Evolutionary conservation across 1,140 invertebrate species (phyloP), one percentile per base, ranked within the genome.

Genomic region (Dryas iulia): DNA sequence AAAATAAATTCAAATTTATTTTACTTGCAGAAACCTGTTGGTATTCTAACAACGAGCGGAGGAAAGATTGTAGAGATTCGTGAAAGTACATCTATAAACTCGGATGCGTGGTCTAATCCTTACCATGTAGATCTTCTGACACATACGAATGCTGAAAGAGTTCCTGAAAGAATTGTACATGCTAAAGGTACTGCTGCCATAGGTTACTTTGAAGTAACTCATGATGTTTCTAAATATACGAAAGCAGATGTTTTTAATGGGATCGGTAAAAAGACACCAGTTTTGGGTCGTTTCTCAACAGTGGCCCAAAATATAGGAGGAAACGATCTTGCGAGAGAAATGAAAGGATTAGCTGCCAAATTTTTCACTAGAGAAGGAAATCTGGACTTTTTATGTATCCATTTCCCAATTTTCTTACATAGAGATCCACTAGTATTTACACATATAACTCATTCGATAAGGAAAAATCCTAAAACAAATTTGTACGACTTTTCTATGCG

Each of bases 101-200:
- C 71, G 1, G 73, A 82, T 52, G 69, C 97, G 58, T 87, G 98
- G 2, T 95, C 97, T 77, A 98, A 99, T 87, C 94, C 94, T 59
- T 93, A 94, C 39, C 96, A 95, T 68, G 78, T 97, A 23, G 98
- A 99, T 85, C 96, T 98, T 88, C 12, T 93, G 2, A 63, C 25
- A 23, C 60, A 68, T 35, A 10, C 59, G 1, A 59, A 66, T 30
- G 18, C n/a, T 53, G 64, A 72, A 98, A 1, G 96, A 59, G 98
- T 99, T 79, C 98, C 98, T 0, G 98, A 99, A 86, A 93, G 98
- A 76, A 96, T 98, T 0, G 97, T 98, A 0, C 98, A 99, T 84
- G 98, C 98, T 1, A 99, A 98, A 92, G 98, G 98, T 77, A 96
- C 96, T 54, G 97, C 97, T 66, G 98, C 98, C 1, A 98, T 98